Percentiles rank a stretch among this genome's conserved stretches.
These are phyloP conservation scores for Platanista minor DNA, from an alignment of 2,113 vertebrate genomes.

Conservation along the genomic window DNA sequence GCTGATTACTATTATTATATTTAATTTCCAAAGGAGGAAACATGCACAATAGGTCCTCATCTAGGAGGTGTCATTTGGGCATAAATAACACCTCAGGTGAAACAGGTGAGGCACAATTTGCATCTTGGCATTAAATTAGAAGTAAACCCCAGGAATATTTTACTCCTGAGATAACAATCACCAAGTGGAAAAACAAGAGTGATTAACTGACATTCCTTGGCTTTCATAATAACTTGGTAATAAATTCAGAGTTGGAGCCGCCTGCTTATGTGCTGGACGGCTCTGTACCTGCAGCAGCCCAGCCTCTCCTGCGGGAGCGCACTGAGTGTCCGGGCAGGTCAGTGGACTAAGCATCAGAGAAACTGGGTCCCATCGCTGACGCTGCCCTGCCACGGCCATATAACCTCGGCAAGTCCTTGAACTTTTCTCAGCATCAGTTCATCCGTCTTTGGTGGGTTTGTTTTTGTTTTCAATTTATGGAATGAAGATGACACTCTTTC, in stretches of 20 bases:
- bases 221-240: neutral
- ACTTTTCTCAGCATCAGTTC: neutral
- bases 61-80: neutral
- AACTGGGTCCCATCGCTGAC: no score
- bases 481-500: neutral
- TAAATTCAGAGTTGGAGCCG: neutral
- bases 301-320: neutral
- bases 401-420: neutral
- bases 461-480: neutral
- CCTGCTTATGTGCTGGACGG: neutral
- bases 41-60: neutral
- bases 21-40: conserved; percentile 50
- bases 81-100: conserved; percentile 49
- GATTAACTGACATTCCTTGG: neutral
- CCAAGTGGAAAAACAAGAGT: neutral
- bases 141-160: conserved; percentile 26
- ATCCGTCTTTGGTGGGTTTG: neutral
- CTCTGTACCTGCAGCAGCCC: neutral
- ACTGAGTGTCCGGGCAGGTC: neutral
- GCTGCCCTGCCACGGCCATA: rapidly evolving
- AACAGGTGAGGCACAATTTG: conserved; percentile 49
- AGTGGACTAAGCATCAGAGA: neutral
- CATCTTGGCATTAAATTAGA: conserved; percentile 60
- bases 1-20: conserved; percentile 39
- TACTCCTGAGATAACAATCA: conserved; percentile 19